Evolutionary conservation across 2,888 invertebrate genomes (phyloP).

Genomic region (Myopa tessellatipennis): DNA sequence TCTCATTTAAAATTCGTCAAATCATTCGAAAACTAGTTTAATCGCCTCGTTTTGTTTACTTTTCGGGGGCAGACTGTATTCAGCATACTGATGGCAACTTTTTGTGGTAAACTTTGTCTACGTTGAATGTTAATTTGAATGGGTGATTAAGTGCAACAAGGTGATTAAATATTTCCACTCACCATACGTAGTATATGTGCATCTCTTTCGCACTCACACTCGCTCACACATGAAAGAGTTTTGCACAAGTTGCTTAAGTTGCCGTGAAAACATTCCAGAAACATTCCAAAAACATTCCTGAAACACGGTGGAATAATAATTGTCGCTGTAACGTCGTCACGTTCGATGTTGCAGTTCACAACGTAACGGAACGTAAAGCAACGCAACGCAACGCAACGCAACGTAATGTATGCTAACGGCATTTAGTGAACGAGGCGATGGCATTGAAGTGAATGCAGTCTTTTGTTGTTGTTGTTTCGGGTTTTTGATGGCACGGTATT

Average conservation of each 20-base stretch:
- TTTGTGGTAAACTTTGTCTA: too few relatives aligned
- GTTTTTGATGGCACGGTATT: neutral
- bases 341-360: neutral
- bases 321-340: slow-evolving; percentile 8
- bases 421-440: neutral
- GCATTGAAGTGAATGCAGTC: slow-evolving; percentile 9
- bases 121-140: neutral
- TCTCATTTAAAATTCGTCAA: too few relatives aligned
- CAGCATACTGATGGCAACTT: too few relatives aligned
- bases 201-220: slow-evolving; percentile 9
- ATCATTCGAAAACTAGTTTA: too few relatives aligned
- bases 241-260: neutral
- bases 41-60: too few relatives aligned
- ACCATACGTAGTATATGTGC: neutral
- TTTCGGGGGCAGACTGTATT: too few relatives aligned
- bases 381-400: neutral
- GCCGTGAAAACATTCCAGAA: slow-evolving; percentile 19
- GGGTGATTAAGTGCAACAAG: neutral
- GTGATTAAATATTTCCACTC: neutral
- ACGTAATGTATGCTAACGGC: slow-evolving; percentile 11
- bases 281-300: slow-evolving; percentile 23
- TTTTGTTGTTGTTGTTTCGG: neutral
- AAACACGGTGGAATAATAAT: slow-evolving; percentile 17
- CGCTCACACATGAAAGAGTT: neutral
- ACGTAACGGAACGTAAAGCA: neutral